phyloP scores from a whole-genome alignment of 2,888 invertebrate genomes.

The Cheilosia pagana region DNA sequence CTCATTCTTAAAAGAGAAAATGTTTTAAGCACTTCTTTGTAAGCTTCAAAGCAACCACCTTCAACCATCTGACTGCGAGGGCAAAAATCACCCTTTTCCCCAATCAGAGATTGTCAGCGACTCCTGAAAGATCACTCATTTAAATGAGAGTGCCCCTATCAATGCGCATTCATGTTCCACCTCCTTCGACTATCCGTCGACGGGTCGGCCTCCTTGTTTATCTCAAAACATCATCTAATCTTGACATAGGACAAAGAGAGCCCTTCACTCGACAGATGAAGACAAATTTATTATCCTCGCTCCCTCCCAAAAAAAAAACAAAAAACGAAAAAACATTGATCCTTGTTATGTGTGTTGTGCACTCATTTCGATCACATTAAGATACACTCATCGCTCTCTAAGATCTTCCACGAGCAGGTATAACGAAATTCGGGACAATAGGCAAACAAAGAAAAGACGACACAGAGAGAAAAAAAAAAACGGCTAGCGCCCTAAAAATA shows the following conservation, averaged over 20 bases:
- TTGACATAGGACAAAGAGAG: conserved; percentile 60
- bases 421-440: conserved; percentile 36
- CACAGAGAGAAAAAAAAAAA: conserved; percentile 26
- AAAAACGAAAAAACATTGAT: conserved; percentile 34
- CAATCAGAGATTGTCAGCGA: conserved; percentile 50
- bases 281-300: conserved; percentile 74
- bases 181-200: conserved; percentile 31
- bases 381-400: conserved; percentile 47
- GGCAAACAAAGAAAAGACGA: conserved; percentile 26
- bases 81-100: conserved; percentile 32
- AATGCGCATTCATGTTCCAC: conserved; percentile 45
- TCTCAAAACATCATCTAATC: conserved; percentile 75
- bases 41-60: neutral
- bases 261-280: conserved; percentile 71
- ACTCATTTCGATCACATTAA: conserved; percentile 71
- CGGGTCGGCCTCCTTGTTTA: conserved; percentile 65
- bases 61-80: conserved; percentile 30
- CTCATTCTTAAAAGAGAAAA: too few relatives aligned
- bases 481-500: conserved; percentile 68
- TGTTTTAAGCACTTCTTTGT: too few relatives aligned
- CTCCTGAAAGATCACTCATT: conserved; percentile 44
- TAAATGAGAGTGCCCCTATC: conserved; percentile 64
- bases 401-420: conserved; percentile 48
- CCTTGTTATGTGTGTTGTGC: conserved; percentile 55
- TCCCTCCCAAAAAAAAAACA: conserved; percentile 21